phyloP scores from a whole-genome alignment of 2,888 invertebrate species.

The Drosophila tanythrix region DNA sequence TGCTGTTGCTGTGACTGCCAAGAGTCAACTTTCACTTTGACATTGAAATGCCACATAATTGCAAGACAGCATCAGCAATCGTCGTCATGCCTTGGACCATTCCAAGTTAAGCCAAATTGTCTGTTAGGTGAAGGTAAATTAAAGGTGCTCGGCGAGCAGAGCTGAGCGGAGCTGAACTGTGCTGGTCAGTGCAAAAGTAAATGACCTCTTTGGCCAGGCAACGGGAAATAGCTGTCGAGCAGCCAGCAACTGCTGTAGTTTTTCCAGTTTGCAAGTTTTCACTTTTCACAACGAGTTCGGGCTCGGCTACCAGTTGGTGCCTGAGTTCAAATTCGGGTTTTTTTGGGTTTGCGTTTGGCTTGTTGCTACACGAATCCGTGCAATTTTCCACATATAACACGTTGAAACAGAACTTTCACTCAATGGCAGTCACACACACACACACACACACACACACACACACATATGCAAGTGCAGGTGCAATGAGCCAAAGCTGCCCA shows the following conservation, averaged over 20 bases:
- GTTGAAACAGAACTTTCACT: conserved; percentile 69
- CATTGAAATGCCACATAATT: conserved; percentile 82
- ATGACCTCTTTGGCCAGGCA: conserved; percentile 65
- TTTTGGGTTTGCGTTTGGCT: conserved; percentile 7
- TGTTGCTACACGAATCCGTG: conserved; percentile 34
- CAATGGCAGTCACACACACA: conserved; percentile 14
- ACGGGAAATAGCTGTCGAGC: conserved; percentile 61
- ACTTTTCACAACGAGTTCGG: conserved; percentile 74
- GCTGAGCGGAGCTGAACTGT: background rate
- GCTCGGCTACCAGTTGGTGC: conserved; percentile 11
- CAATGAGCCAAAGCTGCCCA: conserved; percentile 66
- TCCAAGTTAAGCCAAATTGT: conserved; percentile 49
- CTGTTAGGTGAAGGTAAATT: conserved; percentile 56
- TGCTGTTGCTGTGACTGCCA: conserved; percentile 38
- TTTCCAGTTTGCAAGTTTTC: conserved; percentile 76
- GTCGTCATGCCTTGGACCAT: conserved; percentile 34
- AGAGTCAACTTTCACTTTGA: conserved; percentile 84
- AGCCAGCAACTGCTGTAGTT: conserved; percentile 53
- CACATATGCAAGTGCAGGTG: conserved; percentile 37
- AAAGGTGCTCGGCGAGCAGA: conserved; percentile 44
- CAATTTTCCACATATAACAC: conserved; percentile 58
- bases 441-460: conserved; percentile 13
- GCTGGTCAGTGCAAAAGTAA: conserved; percentile 57
- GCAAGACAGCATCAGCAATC: conserved; percentile 41
- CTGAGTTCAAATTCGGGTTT: conserved; percentile 15